Conservation (phyloP, 2,113 vertebrate species). For the Amazona guildingii region DNA sequence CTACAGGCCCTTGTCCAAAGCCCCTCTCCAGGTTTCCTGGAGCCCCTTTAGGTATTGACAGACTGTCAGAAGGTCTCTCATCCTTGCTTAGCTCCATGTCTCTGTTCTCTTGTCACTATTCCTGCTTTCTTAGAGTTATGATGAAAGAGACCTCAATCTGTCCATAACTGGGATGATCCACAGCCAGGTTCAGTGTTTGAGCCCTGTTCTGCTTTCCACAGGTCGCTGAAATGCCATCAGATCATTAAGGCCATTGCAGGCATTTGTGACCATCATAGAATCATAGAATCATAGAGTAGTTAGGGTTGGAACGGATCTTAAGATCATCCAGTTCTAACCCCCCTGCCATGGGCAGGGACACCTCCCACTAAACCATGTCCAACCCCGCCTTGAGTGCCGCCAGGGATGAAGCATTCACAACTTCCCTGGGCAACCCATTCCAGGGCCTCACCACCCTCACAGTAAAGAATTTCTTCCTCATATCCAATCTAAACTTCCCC, state of each 20-base stretch:
- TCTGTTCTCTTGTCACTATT: background rate
- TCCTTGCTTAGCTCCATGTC: rapidly evolving
- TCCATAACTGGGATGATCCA: background rate
- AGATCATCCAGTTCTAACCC: too few relatives aligned
- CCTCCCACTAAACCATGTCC: too few relatives aligned
- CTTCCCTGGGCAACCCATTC: too few relatives aligned
- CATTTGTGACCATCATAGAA: background rate
- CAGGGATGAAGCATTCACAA: too few relatives aligned
- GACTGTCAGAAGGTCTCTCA: background rate
- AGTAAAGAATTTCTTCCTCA: too few relatives aligned
- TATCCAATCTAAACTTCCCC: too few relatives aligned
- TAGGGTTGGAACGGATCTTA: too few relatives aligned
- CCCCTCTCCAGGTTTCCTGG: background rate
- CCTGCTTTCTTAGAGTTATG: background rate
- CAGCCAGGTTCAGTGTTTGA: background rate
- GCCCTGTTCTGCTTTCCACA: background rate
- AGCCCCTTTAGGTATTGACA: background rate
- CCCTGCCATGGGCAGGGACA: too few relatives aligned
- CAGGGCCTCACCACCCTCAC: too few relatives aligned
- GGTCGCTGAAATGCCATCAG: background rate
- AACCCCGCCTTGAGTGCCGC: too few relatives aligned
- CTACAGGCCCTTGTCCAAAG: background rate
- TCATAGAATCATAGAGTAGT: too few relatives aligned
- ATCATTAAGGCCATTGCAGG: rapidly evolving
- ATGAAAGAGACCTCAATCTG: background rate